phyloP scores from a whole-genome alignment of 2,888 invertebrate genomes.

The Chydorus sphaericus region DNA sequence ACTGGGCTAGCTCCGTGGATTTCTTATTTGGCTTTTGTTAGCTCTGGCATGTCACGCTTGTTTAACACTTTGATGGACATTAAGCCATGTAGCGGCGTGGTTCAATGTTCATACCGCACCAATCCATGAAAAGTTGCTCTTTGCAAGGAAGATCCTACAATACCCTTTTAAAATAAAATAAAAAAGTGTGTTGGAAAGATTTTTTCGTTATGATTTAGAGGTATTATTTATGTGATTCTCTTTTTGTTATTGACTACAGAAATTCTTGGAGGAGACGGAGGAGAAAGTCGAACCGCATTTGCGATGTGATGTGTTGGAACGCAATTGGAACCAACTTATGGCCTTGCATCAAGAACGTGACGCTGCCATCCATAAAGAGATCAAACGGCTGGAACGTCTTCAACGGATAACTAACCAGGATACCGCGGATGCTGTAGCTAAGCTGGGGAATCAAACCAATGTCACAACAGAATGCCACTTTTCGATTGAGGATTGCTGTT shows the following conservation, averaged over 20 bases:
- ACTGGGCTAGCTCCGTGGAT: too few species aligned
- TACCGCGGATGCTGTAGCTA: slow-evolving; percentile 69
- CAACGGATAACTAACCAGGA: slow-evolving; percentile 69
- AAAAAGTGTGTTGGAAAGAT: too few species aligned
- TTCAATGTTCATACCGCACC: too few species aligned
- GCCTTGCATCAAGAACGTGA: slow-evolving; percentile 82
- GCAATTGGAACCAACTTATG: slow-evolving; percentile 74
- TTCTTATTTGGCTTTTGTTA: too few species aligned
- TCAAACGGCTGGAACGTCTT: slow-evolving; percentile 71
- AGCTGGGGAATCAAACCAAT: slow-evolving; percentile 75
- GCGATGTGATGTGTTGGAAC: slow-evolving; percentile 68
- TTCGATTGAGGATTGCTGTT: slow-evolving; percentile 53
- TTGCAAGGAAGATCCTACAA: too few species aligned
- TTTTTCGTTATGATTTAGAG: too few species aligned
- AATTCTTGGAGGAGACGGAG: slow-evolving; percentile 77
- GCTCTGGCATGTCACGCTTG: too few species aligned
- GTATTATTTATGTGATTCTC: slow-evolving; percentile 5
- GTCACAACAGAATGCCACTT: slow-evolving; percentile 52
- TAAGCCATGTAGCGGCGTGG: too few species aligned
- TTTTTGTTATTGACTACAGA: slow-evolving; percentile 32
- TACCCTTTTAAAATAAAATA: too few species aligned
- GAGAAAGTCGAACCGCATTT: slow-evolving; percentile 73
- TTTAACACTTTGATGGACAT: too few species aligned
- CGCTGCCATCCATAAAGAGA: slow-evolving; percentile 76
- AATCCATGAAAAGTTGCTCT: too few species aligned